A percentile compares a stretch with the other conserved stretches of the same genome.
These are phyloP conservation scores for Cyclina sinensis DNA, from an alignment of 1,140 invertebrate genomes.

Conservation along the genomic window DNA sequence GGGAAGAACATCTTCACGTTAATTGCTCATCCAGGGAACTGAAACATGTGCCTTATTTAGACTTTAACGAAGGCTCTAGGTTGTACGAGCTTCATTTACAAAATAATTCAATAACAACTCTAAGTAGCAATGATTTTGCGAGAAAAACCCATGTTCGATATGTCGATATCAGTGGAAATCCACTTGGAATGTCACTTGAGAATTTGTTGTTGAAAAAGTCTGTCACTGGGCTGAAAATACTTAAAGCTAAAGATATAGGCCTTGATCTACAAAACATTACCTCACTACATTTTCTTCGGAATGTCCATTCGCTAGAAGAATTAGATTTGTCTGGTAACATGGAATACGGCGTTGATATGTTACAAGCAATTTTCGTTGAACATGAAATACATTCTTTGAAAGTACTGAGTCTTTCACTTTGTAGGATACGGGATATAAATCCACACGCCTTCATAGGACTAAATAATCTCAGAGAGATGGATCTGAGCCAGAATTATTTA, in stretches of 20 bases:
- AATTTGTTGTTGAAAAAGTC: slow-evolving; percentile 6
- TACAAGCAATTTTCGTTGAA: slow-evolving; percentile 54
- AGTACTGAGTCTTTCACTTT: slow-evolving; percentile 30
- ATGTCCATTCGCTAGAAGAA: slow-evolving; percentile 29
- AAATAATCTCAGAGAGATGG: slow-evolving; percentile 38
- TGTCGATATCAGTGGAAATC: slow-evolving; percentile 53
- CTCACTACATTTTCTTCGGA: slow-evolving; percentile 39
- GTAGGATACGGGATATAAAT: slow-evolving; percentile 49
- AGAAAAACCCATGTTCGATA: not conserved
- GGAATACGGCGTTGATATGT: slow-evolving; percentile 53
- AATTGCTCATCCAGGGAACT: slow-evolving; percentile 57
- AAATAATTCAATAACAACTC: slow-evolving; percentile 52
- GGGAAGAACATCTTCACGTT: slow-evolving; percentile 15
- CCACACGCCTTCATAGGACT: slow-evolving; percentile 56
- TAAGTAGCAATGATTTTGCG: not conserved
- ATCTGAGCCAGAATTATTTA: slow-evolving; percentile 59
- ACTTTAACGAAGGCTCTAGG: slow-evolving; percentile 32
- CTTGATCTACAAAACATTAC: slow-evolving; percentile 55
- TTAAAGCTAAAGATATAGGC: slow-evolving; percentile 45
- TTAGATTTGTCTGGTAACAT: slow-evolving; percentile 58
- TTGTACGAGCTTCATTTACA: slow-evolving; percentile 35
- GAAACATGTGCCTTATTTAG: slow-evolving; percentile 26
- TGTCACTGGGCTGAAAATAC: slow-evolving; percentile 4
- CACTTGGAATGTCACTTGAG: slow-evolving; percentile 19
- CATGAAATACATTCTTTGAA: slow-evolving; percentile 43